phyloP scores from a whole-genome alignment of 2,113 vertebrate species.

The Miniopterus natalensis region DNA sequence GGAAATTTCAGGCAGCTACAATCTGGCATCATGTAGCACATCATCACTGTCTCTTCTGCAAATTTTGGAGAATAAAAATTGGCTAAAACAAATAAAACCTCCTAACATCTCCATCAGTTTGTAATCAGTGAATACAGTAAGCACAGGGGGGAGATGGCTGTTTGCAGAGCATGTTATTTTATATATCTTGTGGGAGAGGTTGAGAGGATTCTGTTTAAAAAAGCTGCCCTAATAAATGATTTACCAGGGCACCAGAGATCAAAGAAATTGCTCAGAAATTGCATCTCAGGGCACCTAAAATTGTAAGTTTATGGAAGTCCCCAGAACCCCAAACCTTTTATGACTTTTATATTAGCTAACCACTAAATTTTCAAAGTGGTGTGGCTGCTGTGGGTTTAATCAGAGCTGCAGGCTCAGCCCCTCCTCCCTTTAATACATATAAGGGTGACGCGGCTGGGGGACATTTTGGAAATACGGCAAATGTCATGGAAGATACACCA shows the following conservation, averaged over 20 bases:
- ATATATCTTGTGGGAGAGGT: conserved; percentile 81
- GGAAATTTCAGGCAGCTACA: not conserved
- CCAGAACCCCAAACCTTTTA: conserved; percentile 83
- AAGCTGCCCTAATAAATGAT: conserved; percentile 80
- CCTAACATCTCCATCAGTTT: conserved; percentile 43
- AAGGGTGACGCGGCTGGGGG: not conserved
- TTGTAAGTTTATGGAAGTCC: conserved; percentile 81
- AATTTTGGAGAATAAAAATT: conserved; percentile 60
- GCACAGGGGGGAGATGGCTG: conserved; percentile 53
- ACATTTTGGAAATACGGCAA: conserved; percentile 55
- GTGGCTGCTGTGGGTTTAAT: conserved; percentile 75
- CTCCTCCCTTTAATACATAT: conserved; percentile 49
- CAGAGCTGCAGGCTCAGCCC: conserved; percentile 57
- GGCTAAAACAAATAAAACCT: not conserved
- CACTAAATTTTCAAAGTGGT: conserved; percentile 84
- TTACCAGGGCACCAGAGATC: conserved; percentile 82
- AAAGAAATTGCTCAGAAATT: conserved; percentile 81
- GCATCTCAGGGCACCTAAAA: conserved; percentile 83
- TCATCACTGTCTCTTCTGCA: conserved; percentile 14
- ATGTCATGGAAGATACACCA: conserved; percentile 36
- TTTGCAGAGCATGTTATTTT: conserved; percentile 75
- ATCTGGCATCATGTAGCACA: not conserved
- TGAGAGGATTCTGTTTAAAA: conserved; percentile 81
- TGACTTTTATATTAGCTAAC: conserved; percentile 82
- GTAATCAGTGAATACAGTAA: conserved; percentile 71